Percentiles rank a stretch among this genome's conserved stretches.
Conservation (phyloP, 2,113 vertebrate species). For the Azemiops feae region DNA sequence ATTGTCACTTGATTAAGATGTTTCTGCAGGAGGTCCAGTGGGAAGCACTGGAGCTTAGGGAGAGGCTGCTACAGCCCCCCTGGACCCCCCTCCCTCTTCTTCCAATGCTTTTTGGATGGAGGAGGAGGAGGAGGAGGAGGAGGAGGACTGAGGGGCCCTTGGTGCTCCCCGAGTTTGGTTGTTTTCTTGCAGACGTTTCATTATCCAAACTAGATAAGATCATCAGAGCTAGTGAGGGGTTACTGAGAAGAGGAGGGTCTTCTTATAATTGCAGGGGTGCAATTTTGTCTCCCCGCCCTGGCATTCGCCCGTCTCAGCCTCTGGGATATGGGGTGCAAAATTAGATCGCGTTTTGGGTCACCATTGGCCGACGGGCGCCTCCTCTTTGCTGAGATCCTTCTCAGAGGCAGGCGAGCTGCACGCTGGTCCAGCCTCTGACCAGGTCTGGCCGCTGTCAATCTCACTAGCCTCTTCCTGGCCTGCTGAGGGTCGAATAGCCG, state of each 20-base stretch:
- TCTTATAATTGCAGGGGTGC: background rate
- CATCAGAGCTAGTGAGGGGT: background rate
- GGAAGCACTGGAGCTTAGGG: background rate
- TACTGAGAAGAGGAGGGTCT: background rate
- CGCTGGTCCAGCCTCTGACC: background rate
- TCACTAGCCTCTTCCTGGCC: too few species aligned
- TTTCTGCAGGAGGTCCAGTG: background rate
- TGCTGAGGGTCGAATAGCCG: background rate
- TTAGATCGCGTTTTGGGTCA: background rate
- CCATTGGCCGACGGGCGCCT: background rate
- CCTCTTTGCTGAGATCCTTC: background rate
- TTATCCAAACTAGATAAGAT: too few species aligned
- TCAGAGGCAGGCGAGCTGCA: background rate
- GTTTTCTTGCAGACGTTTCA: background rate
- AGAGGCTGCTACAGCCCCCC: background rate
- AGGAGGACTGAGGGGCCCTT: background rate
- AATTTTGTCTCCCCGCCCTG: too few species aligned
- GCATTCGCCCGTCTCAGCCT: rapidly evolving
- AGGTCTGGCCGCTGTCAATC: background rate
- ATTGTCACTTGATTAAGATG: background rate
- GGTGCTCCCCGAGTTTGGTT: background rate
- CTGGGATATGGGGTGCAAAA: background rate
- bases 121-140: too few species aligned
- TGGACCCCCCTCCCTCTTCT: background rate
- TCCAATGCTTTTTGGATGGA: background rate